Base-by-base conservation (phyloP, 92 coral and sea anemone species). In the Umimayanthus kanabou region DNA sequence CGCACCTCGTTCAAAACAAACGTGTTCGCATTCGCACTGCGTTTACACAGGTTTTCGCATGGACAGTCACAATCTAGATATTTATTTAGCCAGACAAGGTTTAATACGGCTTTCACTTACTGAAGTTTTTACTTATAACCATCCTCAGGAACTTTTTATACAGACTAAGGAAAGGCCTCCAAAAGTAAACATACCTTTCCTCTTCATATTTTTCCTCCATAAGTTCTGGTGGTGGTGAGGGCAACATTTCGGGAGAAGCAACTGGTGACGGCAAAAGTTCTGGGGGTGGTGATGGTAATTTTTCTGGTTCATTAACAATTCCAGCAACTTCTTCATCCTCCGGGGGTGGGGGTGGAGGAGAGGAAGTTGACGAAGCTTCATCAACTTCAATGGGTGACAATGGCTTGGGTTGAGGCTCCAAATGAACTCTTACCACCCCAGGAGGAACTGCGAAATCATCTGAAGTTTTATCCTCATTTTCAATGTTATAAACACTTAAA, bases 201-300 rank as follows among this genome's bases (percentile, higher is more conserved):
- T 73, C 89, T 80, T 85, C 90, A 61, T 88, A 64, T 18, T 67
- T 45, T 37, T 94, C 98, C 43, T 92, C 76, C 25, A 90, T 79
- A 81, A 93, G 72, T 88, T 95, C 96, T 66, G 98, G 96, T 42
- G 98, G 98, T n/a, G 98, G 98, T 66, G 98, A 95, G 0, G 98
- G 98, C 73, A 95, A 76, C 25, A 39, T 39, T 26, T 83, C 77
- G 6, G 87, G 87, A 49, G 87, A 83, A 28, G 66, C 76, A 90
- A 80, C 73, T 80, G 87, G 92, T 14, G 92, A 39, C 14, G 89
- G 80, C 67, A 78, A 23, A 16, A 94, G 90, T 86, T 95, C 98
- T 42, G 93, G 92, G 25, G 98, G 96, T 4, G 98, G 96, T 1
- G 95, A 93, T 29, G 99, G 98, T 33, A 95, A 96, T 29, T 93